Conservation (phyloP, 2,113 vertebrate genomes). For the Leiothrix lutea region DNA sequence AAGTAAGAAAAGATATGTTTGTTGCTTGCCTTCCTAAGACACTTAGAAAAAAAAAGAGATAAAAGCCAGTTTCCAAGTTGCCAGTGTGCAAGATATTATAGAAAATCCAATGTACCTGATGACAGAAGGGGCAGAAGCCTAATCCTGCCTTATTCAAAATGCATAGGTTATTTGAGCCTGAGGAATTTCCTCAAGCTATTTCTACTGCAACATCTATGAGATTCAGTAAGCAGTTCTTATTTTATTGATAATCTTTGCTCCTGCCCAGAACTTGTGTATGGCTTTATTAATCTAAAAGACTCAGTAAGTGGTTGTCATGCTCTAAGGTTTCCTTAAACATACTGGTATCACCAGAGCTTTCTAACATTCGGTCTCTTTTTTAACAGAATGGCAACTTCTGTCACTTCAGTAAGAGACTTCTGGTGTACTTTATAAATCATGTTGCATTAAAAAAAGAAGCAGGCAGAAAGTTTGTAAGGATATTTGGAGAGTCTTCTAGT, state of each 20-base stretch:
- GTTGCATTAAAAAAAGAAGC: constrained; percentile 4
- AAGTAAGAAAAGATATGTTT: not conserved
- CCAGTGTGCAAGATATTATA: not conserved
- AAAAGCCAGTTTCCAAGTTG: not conserved
- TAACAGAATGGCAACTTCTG: constrained; percentile 46
- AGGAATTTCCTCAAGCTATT: not conserved
- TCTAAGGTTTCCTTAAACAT: constrained; percentile 29
- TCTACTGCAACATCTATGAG: not conserved
- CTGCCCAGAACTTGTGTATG: not conserved
- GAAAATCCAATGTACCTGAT: not conserved
- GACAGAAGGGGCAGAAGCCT: not conserved
- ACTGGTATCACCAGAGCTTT: constrained; percentile 18
- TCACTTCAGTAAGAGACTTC: constrained; percentile 29
- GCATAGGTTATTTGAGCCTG: not conserved
- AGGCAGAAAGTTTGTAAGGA: not conserved
- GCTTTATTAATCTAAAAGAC: constrained; percentile 53
- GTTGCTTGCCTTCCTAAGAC: not conserved
- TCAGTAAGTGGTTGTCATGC: constrained; percentile 5
- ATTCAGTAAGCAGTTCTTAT: not conserved
- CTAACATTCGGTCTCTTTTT: constrained; percentile 29
- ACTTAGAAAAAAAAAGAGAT: not conserved
- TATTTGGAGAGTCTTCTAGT: not conserved
- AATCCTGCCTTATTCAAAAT: not conserved
- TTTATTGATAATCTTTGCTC: constrained; percentile 8
- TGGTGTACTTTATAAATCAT: constrained; percentile 2